Percentiles rank a stretch among this genome's conserved stretches.
Evolutionary conservation across 92 coral and sea anemone species (phyloP).

Genomic region (Plumapathes pennacea): DNA sequence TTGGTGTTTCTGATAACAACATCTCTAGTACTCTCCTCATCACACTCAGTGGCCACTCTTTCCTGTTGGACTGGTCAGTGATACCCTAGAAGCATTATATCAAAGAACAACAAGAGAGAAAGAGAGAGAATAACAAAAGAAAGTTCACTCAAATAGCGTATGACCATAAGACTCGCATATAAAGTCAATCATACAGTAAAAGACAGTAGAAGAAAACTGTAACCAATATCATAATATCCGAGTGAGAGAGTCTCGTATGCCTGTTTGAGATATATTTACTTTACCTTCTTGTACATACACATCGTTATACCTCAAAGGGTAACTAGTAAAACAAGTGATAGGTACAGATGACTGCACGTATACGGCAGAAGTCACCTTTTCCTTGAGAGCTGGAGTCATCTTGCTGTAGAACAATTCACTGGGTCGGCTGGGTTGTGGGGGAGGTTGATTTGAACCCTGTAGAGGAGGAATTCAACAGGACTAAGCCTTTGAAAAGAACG

Average conservation of each 20-base stretch:
- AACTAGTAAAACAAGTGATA: too few species aligned
- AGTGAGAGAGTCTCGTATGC: neutral
- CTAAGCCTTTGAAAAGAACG: too few species aligned
- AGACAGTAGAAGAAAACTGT: neutral
- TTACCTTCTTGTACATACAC: too few species aligned
- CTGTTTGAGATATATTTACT: too few species aligned
- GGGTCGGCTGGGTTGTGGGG: slow-evolving; percentile 89
- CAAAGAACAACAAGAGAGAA: neutral
- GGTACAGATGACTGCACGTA: neutral
- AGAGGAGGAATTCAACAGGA: neutral
- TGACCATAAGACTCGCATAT: too few species aligned
- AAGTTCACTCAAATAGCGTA: neutral
- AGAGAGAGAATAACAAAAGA: neutral
- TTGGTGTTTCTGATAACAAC: slow-evolving; percentile 88
- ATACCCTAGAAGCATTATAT: slow-evolving; percentile 55
- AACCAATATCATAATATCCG: neutral
- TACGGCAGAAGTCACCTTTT: slow-evolving; percentile 60
- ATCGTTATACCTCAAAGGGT: too few species aligned
- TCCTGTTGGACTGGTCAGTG: slow-evolving; percentile 78
- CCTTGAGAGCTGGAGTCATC: slow-evolving; percentile 96
- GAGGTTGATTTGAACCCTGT: slow-evolving; percentile 76
- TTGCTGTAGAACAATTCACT: slow-evolving; percentile 95
- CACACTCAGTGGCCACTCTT: slow-evolving; percentile 89
- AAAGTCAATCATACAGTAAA: neutral
- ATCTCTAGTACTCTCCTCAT: slow-evolving; percentile 90